A percentile compares a stretch with the other conserved stretches of the same genome.
Conservation (phyloP, 2,888 invertebrate species). For the Cheilosia grossa region DNA sequence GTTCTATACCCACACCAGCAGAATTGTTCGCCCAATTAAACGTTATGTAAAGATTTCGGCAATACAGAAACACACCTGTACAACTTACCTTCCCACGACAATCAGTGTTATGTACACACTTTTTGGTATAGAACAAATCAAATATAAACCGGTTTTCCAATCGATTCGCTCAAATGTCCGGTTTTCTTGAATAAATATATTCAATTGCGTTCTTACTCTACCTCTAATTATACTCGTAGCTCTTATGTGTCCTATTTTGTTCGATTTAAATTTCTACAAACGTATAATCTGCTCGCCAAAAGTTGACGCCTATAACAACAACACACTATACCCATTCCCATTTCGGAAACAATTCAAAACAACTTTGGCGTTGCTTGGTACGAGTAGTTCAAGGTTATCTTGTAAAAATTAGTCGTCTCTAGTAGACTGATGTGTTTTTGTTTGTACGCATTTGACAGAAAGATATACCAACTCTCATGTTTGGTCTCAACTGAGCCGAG, state of each 20-base stretch:
- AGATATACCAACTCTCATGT: not conserved
- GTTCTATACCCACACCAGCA: too few relatives aligned
- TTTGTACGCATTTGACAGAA: conserved; percentile 1
- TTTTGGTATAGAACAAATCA: conserved; percentile 1
- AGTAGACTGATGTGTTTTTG: conserved; percentile 11
- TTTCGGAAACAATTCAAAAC: conserved; percentile 30
- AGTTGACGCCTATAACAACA: not conserved
- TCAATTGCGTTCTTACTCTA: conserved; percentile 26
- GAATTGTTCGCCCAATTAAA: conserved; percentile 13
- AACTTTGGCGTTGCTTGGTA: conserved; percentile 7
- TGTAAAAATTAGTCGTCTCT: conserved; percentile 24
- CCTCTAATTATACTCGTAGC: not conserved
- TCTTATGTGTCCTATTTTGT: not conserved
- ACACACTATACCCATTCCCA: not conserved
- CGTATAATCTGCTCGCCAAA: not conserved
- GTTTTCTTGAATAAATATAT: conserved; percentile 12
- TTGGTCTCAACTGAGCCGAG: conserved; percentile 1
- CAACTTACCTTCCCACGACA: conserved; percentile 32
- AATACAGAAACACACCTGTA: conserved; percentile 17
- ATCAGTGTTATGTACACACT: not conserved
- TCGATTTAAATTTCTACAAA: not conserved
- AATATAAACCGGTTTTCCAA: conserved; percentile 26
- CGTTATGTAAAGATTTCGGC: conserved; percentile 21
- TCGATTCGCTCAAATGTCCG: conserved; percentile 20
- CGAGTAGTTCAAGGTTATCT: conserved; percentile 46